A percentile compares a stretch with the other conserved stretches of the same genome.
Conservation (phyloP, 1,140 invertebrate genomes). For the Neodiprion pinetum region DNA sequence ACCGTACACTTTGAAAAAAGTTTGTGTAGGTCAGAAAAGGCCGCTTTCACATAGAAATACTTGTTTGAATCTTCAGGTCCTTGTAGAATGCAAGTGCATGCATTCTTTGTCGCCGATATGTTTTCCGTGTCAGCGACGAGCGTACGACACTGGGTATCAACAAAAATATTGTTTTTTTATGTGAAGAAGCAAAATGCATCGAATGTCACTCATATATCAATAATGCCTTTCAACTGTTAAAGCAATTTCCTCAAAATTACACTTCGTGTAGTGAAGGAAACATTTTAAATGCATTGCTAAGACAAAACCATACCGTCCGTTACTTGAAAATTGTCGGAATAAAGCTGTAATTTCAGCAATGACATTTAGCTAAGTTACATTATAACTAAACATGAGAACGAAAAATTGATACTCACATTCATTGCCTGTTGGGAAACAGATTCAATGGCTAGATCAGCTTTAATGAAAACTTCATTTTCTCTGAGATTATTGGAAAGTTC, state of each 20-base stretch:
- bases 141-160: constrained; percentile 52
- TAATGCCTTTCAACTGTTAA: too few species aligned
- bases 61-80: constrained; percentile 57
- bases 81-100: constrained; percentile 56
- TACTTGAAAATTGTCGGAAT: too few species aligned
- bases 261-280: constrained; percentile 3
- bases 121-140: constrained; percentile 53
- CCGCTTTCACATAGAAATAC: constrained; percentile 60
- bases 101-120: constrained; percentile 43
- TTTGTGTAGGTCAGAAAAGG: constrained; percentile 68
- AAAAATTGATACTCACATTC: constrained; percentile 53
- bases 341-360: too few species aligned
- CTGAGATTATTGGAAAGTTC: constrained; percentile 69
- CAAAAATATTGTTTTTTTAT: constrained; percentile 18
- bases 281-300: constrained; percentile 9
- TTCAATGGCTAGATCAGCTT: constrained; percentile 66
- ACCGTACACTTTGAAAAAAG: constrained; percentile 61
- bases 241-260: constrained; percentile 14
- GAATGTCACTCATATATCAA: too few species aligned
- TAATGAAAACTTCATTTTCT: constrained; percentile 68
- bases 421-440: constrained; percentile 67
- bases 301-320: not conserved
- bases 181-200: too few species aligned
- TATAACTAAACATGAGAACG: not conserved
- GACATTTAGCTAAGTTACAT: too few species aligned